A percentile compares a stretch with the other conserved stretches of the same genome.
Evolutionary conservation across 1,140 invertebrate species (phyloP).

Genomic region (Danaus melanippus): DNA sequence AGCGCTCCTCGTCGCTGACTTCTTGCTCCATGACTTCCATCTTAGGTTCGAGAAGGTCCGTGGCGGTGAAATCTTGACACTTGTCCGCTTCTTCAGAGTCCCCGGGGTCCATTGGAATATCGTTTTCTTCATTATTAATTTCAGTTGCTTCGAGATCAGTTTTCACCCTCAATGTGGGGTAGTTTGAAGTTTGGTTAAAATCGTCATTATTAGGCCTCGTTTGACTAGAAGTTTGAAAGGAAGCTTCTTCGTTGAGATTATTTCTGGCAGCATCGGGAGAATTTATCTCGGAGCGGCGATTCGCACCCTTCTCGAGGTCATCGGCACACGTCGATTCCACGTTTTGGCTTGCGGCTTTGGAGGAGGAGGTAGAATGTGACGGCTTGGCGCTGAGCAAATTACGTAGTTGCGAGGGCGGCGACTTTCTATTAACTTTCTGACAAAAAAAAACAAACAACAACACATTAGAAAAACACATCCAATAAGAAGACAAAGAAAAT

Average conservation of each 20-base stretch:
- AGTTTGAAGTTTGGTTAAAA: conserved; percentile 65
- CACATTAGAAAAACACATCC: too few species aligned
- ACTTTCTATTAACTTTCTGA: conserved; percentile 68
- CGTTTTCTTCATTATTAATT: conserved; percentile 64
- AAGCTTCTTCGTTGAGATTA: conserved; percentile 69
- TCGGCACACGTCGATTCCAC: conserved; percentile 62
- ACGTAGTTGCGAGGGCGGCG: conserved; percentile 70
- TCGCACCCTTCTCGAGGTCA: conserved; percentile 60
- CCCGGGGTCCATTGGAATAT: conserved; percentile 61
- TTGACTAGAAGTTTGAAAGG: conserved; percentile 71
- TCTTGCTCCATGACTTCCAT: conserved; percentile 69
- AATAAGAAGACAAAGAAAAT: not conserved
- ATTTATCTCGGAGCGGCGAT: conserved; percentile 60
- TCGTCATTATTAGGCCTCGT: conserved; percentile 70
- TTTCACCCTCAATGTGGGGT: conserved; percentile 65
- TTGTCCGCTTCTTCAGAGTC: conserved; percentile 54
- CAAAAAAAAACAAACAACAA: conserved; percentile 26
- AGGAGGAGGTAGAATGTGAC: conserved; percentile 70
- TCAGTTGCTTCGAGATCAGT: conserved; percentile 69
- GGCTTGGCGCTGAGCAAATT: conserved; percentile 72
- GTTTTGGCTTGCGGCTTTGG: conserved; percentile 73
- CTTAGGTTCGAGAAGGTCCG: conserved; percentile 64
- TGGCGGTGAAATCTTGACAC: conserved; percentile 57
- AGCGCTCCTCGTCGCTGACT: conserved; percentile 62
- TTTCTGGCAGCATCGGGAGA: conserved; percentile 70